These are phyloP conservation scores for Sialia sialis DNA, from an alignment of 2,113 vertebrate species.

Conservation along the genomic window DNA sequence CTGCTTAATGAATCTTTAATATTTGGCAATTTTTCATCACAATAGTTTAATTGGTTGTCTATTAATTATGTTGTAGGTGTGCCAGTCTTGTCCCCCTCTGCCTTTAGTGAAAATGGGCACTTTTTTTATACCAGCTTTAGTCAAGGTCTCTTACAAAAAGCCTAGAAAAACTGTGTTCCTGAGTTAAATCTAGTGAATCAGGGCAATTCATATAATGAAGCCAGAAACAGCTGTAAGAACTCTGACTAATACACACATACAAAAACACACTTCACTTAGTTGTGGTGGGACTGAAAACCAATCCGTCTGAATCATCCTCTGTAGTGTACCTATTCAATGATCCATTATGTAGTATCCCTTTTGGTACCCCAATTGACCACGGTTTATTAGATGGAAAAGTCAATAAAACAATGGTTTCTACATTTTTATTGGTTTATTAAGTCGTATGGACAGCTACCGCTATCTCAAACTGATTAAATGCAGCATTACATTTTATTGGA, in stretches of 20 bases:
- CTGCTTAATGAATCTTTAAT: conserved; percentile 15
- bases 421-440: conserved; percentile 18
- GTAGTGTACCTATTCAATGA: conserved; percentile 19
- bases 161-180: neutral
- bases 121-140: neutral
- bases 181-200: neutral
- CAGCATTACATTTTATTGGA: conserved; percentile 23
- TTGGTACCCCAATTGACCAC: conserved; percentile 39
- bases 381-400: conserved; percentile 1
- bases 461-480: conserved; percentile 48
- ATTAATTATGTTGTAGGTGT: neutral
- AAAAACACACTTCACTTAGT: neutral
- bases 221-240: neutral
- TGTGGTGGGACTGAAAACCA: neutral
- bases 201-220: neutral
- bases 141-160: neutral
- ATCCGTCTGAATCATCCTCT: conserved; percentile 25
- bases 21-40: conserved; percentile 20
- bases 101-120: neutral
- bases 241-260: neutral
- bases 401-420: conserved; percentile 12
- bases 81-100: neutral
- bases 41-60: conserved; percentile 31
- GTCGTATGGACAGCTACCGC: neutral
- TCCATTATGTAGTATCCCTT: conserved; percentile 66